Percentiles rank a stretch among this genome's conserved stretches.
These are phyloP conservation scores for Netelia inedita DNA, from an alignment of 2,888 invertebrate genomes.

Conservation along the genomic window DNA sequence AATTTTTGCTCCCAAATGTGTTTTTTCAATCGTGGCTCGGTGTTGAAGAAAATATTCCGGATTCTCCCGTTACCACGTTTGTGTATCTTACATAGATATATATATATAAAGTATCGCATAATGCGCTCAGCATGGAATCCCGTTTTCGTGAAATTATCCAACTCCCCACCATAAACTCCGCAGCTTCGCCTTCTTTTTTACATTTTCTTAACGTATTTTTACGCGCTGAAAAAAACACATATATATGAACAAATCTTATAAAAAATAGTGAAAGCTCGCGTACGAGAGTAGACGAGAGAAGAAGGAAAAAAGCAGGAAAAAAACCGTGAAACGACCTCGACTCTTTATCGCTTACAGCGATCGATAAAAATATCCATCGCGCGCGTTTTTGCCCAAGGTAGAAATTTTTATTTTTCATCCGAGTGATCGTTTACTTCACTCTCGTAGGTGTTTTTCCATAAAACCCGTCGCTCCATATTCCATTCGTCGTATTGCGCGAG, in stretches of 20 bases:
- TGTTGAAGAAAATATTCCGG: conserved; percentile 11
- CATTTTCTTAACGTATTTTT: conserved; percentile 30
- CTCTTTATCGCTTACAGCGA: conserved; percentile 8
- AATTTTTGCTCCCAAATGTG: conserved; percentile 48
- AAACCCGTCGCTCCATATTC: background rate
- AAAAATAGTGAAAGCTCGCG: background rate
- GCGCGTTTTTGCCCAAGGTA: background rate
- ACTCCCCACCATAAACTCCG: conserved; percentile 47
- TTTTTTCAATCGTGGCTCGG: conserved; percentile 35
- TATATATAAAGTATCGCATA: conserved; percentile 25
- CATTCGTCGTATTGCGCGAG: background rate
- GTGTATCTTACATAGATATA: conserved; percentile 23
- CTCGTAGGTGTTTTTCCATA: background rate
- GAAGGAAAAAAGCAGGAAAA: conserved; percentile 4
- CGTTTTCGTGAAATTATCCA: conserved; percentile 31
- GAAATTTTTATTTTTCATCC: conserved; percentile 10
- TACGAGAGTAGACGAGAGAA: background rate
- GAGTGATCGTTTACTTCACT: background rate
- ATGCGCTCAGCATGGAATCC: conserved; percentile 47
- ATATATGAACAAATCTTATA: background rate
- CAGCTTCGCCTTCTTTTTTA: conserved; percentile 4
- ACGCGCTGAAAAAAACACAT: conserved; percentile 7
- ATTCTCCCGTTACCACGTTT: conserved; percentile 22
- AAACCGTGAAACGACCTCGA: conserved; percentile 10
- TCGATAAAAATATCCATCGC: conserved; percentile 30